Evolutionary conservation across 2,888 invertebrate genomes (phyloP).

Genomic region (Drosophila anomalata): DNA sequence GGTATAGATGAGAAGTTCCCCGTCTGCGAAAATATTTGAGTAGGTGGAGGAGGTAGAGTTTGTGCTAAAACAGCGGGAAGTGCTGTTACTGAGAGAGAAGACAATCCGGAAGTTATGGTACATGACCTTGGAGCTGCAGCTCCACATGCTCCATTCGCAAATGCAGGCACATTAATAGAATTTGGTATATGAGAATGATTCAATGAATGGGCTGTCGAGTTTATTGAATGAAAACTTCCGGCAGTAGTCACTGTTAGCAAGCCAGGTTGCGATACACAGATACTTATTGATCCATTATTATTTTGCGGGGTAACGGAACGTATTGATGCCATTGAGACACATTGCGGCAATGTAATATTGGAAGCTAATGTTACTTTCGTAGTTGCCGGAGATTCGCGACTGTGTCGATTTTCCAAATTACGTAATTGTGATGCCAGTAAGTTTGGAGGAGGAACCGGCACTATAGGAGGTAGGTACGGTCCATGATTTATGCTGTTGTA

Average conservation of each 20-base stretch:
- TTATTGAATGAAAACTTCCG: slow-evolving; percentile 49
- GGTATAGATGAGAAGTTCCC: slow-evolving; percentile 64
- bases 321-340: slow-evolving; percentile 26
- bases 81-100: slow-evolving; percentile 39
- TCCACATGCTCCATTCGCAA: slow-evolving; percentile 46
- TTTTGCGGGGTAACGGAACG: slow-evolving; percentile 62
- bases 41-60: slow-evolving; percentile 68
- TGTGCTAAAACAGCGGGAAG: slow-evolving; percentile 60
- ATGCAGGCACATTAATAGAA: slow-evolving; percentile 51
- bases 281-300: slow-evolving; percentile 46
- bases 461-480: slow-evolving; percentile 87
- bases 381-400: slow-evolving; percentile 73
- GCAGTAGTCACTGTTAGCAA: slow-evolving; percentile 47
- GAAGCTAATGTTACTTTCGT: slow-evolving; percentile 48
- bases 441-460: slow-evolving; percentile 86
- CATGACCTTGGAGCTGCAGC: slow-evolving; percentile 31
- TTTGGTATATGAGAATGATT: slow-evolving; percentile 44
- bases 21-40: slow-evolving; percentile 63
- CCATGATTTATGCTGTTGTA: slow-evolving; percentile 91
- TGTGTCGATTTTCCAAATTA: slow-evolving; percentile 85
- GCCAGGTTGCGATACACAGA: slow-evolving; percentile 58
- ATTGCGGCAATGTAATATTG: slow-evolving; percentile 27
- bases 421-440: slow-evolving; percentile 87
- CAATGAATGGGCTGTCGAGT: slow-evolving; percentile 31
- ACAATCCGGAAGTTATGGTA: slow-evolving; percentile 41